A percentile compares a stretch with the other conserved stretches of the same genome.
Conservation (phyloP, 2,113 vertebrate species). For the Rhabdomys dilectus region DNA sequence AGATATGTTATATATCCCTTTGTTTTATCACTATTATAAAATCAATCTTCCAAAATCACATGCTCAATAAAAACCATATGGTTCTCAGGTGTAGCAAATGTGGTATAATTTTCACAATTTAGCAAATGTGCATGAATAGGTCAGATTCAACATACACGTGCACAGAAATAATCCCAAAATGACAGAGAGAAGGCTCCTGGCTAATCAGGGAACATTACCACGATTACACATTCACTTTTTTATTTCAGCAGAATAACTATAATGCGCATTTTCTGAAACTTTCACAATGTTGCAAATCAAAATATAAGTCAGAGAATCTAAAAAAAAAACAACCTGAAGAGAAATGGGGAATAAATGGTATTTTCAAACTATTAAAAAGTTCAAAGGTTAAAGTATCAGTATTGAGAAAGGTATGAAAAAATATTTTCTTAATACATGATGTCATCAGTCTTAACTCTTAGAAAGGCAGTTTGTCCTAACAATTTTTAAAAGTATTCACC, state of each 20-base stretch:
- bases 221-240: not conserved
- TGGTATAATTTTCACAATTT: not conserved
- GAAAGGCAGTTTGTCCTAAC: not conserved
- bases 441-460: not conserved
- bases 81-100: not conserved
- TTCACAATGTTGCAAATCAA: not conserved
- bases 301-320: not conserved
- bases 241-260: not conserved
- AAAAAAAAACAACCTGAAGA: not conserved
- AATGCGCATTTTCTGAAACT: not conserved
- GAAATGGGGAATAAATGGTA: not conserved
- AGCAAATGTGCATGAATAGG: not conserved
- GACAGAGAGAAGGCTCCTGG: not conserved
- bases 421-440: not conserved
- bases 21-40: not conserved
- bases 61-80: not conserved
- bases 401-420: not conserved
- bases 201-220: not conserved
- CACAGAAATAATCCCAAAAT: not conserved
- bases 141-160: not conserved
- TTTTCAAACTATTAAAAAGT: not conserved
- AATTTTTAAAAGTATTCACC: not conserved
- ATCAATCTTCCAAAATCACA: not conserved
- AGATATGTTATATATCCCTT: not conserved
- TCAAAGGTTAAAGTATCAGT: not conserved